Evolutionary conservation across 2,797 vertebrate species (phyloP).

Genomic region (Ciconia nigra): DNA sequence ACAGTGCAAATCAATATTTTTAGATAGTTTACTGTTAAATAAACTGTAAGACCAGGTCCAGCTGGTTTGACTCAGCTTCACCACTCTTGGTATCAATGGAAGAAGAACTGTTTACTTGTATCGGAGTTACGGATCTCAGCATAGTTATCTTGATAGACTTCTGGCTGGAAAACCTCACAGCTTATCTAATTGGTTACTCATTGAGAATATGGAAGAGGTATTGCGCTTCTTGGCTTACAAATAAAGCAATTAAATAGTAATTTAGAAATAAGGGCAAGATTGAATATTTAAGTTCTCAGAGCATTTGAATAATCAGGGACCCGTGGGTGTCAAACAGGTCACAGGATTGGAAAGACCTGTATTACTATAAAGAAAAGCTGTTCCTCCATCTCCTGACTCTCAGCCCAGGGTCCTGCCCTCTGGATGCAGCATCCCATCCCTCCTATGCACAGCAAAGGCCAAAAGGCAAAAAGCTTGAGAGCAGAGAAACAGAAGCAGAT

Average conservation of each 20-base stretch:
- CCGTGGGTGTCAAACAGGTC: not conserved
- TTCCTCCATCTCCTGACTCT: not conserved
- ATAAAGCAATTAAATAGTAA: not conserved
- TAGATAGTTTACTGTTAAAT: constrained; percentile 63
- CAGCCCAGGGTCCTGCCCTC: not conserved
- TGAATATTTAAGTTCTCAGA: not conserved
- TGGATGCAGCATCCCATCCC: not conserved
- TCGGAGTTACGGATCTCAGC: not conserved
- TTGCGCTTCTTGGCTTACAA: not conserved
- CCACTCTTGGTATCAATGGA: not conserved
- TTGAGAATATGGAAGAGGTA: not conserved
- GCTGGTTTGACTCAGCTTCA: constrained; percentile 44
- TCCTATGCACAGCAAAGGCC: not conserved
- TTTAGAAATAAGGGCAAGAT: not conserved
- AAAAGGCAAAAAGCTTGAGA: not conserved
- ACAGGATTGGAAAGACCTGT: not conserved
- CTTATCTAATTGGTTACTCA: not conserved
- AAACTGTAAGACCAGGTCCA: constrained; percentile 31
- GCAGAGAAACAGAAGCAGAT: not conserved
- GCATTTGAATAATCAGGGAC: not conserved
- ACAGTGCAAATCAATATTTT: constrained; percentile 71
- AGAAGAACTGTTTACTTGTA: not conserved
- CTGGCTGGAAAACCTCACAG: not conserved
- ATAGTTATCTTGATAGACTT: not conserved
- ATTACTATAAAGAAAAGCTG: not conserved